phyloP scores from a whole-genome alignment of 2,113 vertebrate genomes.

The Sula dactylatra region DNA sequence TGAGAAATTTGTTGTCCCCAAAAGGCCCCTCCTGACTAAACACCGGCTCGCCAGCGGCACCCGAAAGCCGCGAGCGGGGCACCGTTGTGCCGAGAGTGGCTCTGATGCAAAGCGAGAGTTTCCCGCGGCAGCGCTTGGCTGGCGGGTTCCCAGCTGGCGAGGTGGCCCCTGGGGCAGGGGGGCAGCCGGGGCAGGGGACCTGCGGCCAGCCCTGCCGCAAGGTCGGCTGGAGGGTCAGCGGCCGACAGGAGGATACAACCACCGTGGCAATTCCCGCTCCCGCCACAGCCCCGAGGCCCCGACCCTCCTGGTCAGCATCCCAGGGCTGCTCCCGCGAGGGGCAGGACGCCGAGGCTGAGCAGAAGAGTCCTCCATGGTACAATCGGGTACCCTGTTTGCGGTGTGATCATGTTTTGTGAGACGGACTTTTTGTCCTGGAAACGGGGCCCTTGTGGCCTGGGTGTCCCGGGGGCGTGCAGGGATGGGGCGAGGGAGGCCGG shows the following conservation, averaged over 20 bases:
- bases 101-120: not conserved
- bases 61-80: not conserved
- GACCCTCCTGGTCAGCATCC: not conserved
- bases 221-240: not conserved
- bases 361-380: rapidly evolving
- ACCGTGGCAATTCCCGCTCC: rapidly evolving
- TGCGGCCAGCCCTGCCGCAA: rapidly evolving
- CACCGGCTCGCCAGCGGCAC: rapidly evolving
- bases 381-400: not conserved
- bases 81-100: not conserved
- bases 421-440: not conserved
- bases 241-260: rapidly evolving
- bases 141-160: rapidly evolving
- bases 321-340: not conserved
- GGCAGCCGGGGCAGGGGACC: not conserved
- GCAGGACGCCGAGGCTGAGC: rapidly evolving
- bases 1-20: not conserved
- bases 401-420: not conserved
- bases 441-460: not conserved
- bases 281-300: not conserved
- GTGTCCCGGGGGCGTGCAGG: not conserved
- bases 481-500: not conserved
- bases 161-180: rapidly evolving
- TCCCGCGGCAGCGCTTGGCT: not conserved
- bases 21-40: not conserved